Evolutionary conservation across 53 echinoderm and acorn worm genomes (phyloP).

Genomic region (Antedon mediterranea): DNA sequence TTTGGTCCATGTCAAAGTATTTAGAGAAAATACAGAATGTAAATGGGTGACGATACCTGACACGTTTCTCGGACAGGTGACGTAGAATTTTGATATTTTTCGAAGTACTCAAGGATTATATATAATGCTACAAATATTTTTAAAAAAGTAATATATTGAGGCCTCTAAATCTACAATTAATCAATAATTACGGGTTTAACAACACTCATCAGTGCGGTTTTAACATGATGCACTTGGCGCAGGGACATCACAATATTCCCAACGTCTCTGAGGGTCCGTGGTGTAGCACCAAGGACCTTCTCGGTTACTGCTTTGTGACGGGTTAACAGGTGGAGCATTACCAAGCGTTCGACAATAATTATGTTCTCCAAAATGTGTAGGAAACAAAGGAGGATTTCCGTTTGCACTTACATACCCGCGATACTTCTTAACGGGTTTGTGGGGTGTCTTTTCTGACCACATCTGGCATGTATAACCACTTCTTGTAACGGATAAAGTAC

Average conservation of each 20-base stretch:
- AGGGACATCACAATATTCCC: neutral
- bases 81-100: no score
- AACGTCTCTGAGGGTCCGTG: neutral
- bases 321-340: neutral
- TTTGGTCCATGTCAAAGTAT: no score
- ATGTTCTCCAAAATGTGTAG: neutral
- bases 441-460: neutral
- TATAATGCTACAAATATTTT: no score
- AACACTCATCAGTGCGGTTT: no score
- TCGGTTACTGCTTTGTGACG: neutral
- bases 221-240: neutral
- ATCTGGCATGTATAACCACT: neutral
- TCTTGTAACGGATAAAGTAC: neutral
- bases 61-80: no score
- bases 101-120: no score
- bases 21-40: no score
- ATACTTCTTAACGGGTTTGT: neutral
- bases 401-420: neutral
- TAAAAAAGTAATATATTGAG: no score
- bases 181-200: no score
- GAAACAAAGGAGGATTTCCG: neutral
- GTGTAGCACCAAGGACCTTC: neutral
- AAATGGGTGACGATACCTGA: no score
- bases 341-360: neutral
- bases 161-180: no score